These are phyloP conservation scores for Ecliptopera silaceata DNA, from an alignment of 2,888 invertebrate species.

Conservation along the genomic window DNA sequence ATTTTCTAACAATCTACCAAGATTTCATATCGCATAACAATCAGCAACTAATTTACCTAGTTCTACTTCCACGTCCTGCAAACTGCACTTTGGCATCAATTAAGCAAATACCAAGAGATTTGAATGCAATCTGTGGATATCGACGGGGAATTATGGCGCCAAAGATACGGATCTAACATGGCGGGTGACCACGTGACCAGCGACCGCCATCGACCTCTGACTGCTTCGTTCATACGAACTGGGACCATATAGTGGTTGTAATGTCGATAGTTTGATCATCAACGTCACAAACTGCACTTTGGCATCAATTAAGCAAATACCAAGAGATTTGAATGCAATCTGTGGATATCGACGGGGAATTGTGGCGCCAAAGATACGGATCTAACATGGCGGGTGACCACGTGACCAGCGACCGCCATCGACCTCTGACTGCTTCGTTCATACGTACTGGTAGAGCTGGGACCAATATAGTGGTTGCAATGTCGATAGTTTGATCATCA, in stretches of 20 bases:
- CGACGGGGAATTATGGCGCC: conserved; percentile 68
- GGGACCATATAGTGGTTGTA: too few relatives aligned
- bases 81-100: conserved; percentile 44
- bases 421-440: conserved; percentile 50
- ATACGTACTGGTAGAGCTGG: conserved; percentile 9
- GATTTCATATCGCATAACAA: neutral
- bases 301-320: conserved; percentile 61
- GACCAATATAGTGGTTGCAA: conserved; percentile 13
- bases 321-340: conserved; percentile 62
- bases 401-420: conserved; percentile 62
- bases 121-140: conserved; percentile 67
- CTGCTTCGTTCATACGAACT: neutral
- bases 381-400: conserved; percentile 63
- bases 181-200: conserved; percentile 59
- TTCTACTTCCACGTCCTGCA: conserved; percentile 10
- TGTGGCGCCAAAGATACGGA: conserved; percentile 75
- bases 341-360: conserved; percentile 61
- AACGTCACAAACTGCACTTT: conserved; percentile 12
- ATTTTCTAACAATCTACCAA: too few relatives aligned
- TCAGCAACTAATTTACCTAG: neutral
- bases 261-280: too few relatives aligned
- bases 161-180: conserved; percentile 71
- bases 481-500: conserved; percentile 34
- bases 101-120: conserved; percentile 61
- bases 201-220: conserved; percentile 62